Evolutionary conservation across 2,888 invertebrate species (phyloP), one percentile per base, ranked within the genome.

Genomic region (Ellobium chinense): DNA sequence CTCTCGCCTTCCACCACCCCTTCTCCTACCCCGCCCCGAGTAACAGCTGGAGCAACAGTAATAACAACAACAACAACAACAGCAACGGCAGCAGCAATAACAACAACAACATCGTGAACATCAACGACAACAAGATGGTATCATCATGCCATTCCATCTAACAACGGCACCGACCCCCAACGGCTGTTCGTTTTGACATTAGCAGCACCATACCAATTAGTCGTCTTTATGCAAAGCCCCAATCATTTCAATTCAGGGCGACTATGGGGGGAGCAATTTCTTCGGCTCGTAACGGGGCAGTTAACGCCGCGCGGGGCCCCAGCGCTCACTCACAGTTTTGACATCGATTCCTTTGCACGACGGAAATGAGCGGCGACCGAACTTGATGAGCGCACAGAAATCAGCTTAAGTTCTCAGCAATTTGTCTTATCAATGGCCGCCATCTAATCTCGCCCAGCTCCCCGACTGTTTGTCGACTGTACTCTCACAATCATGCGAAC

Each of bases 311-410:
- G 58, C 37, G 4, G 58, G n/a, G 72, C 5, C 58, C 36, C 69
- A 12, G n/a, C 58, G 34, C 72, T 60, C 72, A 60, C 72, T 60
- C 72, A 29, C 72, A 37, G 72, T 72, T 72, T 21, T 31, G 60
- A 60, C 74, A 63, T 74, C 63, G 74, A 74, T 74, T 74, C 39
- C 31, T 31, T 29, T 5, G 21, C 58, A 77, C 68, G 77, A 56
- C 77, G 77, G 77, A 77, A 77, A 77, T 77, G 68, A 68, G 77
- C 58, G 58, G 56, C 21, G 58, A 12, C 60, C 68, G 68, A 58
- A 21, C 34, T 60, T 77, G 77, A 77, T 68, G 68, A 36, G 66
- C 27, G 21, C 36, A 68, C 27, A 58, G 58, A 66, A 77, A 77
- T 66, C 74, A 58, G 77, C 58, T 77, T 60, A 66, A 68, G 58